Percentiles rank a stretch among this genome's conserved stretches.
These are phyloP conservation scores for Athene cunicularia DNA, from an alignment of 2,113 vertebrate species.

Conservation along the genomic window DNA sequence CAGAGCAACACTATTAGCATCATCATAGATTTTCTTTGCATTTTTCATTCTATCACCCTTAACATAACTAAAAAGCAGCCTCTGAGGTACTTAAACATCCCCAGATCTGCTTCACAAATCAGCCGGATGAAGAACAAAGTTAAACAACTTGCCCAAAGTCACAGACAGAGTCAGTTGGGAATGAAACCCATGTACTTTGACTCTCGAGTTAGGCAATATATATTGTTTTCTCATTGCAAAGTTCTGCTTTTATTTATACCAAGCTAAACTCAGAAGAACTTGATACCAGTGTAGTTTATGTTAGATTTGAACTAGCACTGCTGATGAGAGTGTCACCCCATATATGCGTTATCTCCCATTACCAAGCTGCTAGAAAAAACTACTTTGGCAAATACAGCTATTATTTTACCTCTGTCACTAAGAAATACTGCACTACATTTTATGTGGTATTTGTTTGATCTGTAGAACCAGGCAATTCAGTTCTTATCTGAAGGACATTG, in stretches of 20 bases:
- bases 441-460: background rate
- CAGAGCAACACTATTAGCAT: background rate
- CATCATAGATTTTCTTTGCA: background rate
- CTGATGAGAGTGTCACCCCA: background rate
- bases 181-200: background rate
- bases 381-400: background rate
- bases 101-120: background rate
- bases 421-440: background rate
- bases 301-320: background rate
- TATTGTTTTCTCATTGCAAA: background rate
- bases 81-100: background rate
- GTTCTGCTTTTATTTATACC: background rate
- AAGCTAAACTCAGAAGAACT: background rate
- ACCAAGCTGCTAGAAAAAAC: background rate
- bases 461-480: background rate
- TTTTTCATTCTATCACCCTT: background rate
- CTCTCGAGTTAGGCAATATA: background rate
- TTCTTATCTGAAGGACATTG: constrained; percentile 26
- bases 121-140: background rate
- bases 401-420: background rate
- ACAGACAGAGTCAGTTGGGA: background rate
- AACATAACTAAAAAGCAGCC: background rate
- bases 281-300: background rate
- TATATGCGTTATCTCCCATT: background rate
- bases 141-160: background rate